phyloP scores from a whole-genome alignment of 1,140 invertebrate genomes.

The Aphelinus atriplicis region DNA sequence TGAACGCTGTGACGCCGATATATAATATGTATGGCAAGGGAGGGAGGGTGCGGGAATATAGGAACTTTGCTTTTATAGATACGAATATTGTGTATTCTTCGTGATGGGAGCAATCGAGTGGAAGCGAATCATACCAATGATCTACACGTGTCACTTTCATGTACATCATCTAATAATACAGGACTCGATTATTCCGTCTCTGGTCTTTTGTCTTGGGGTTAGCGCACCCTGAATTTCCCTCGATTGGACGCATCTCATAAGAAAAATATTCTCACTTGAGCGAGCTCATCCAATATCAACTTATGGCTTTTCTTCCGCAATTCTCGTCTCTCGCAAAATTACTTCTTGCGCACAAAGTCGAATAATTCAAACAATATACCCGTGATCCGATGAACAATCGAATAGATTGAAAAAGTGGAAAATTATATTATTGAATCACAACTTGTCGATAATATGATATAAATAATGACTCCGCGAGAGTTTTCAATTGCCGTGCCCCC shows the following conservation, averaged over 20 bases:
- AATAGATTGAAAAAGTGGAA: too few relatives aligned
- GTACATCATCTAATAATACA: slow-evolving; percentile 33
- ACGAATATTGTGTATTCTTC: neutral
- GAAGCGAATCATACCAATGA: slow-evolving; percentile 34
- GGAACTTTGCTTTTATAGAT: slow-evolving; percentile 31
- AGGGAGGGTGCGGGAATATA: neutral
- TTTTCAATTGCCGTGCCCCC: too few relatives aligned
- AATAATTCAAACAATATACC: too few relatives aligned
- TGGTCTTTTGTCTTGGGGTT: slow-evolving; percentile 29
- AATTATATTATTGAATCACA: too few relatives aligned
- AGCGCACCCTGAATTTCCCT: slow-evolving; percentile 5
- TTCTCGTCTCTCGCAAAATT: too few relatives aligned
- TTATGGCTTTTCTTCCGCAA: too few relatives aligned
- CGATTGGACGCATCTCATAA: slow-evolving; percentile 12
- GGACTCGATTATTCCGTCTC: slow-evolving; percentile 29
- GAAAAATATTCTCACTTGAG: slow-evolving; percentile 17
- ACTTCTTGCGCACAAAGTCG: too few relatives aligned
- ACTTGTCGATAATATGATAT: too few relatives aligned
- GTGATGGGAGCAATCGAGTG: slow-evolving; percentile 26
- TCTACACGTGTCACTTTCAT: slow-evolving; percentile 37
- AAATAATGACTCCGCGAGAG: too few relatives aligned
- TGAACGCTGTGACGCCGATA: too few relatives aligned
- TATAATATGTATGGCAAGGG: neutral
- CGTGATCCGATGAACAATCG: too few relatives aligned
- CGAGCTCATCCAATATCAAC: neutral